phyloP scores from a whole-genome alignment of 2,797 vertebrate genomes.

The Cuniculus paca region DNA sequence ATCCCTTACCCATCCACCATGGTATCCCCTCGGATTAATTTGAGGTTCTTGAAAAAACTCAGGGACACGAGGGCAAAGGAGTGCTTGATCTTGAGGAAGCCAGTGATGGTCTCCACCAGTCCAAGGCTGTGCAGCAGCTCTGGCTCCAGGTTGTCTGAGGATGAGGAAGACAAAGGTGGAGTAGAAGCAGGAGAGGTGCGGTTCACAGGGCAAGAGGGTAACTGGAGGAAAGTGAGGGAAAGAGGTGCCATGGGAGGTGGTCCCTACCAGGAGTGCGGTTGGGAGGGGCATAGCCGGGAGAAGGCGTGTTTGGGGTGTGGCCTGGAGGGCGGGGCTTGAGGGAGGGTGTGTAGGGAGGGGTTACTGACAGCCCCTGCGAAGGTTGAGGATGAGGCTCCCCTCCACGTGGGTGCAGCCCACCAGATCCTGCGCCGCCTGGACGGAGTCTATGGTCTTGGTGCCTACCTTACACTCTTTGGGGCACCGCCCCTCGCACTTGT shows the following conservation, averaged over 20 bases:
- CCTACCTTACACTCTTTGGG: constrained; percentile 91
- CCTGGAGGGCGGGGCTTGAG: neutral
- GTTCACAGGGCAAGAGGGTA: neutral
- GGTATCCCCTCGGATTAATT: constrained; percentile 89
- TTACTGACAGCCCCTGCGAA: constrained; percentile 90
- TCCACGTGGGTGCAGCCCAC: constrained; percentile 90
- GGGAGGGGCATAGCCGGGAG: neutral
- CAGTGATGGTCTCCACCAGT: constrained; percentile 90
- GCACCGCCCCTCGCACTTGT: constrained; percentile 90
- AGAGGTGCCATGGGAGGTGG: neutral
- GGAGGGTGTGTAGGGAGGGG: neutral
- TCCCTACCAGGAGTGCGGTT: too few relatives aligned
- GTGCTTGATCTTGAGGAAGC: constrained; percentile 92
- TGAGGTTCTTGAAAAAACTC: constrained; percentile 91
- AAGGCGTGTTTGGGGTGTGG: neutral
- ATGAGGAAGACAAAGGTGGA: neutral
- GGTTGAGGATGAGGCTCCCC: constrained; percentile 91
- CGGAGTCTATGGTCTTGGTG: constrained; percentile 90
- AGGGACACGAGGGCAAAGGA: constrained; percentile 91
- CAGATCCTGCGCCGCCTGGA: constrained; percentile 87
- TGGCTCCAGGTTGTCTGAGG: constrained; percentile 88
- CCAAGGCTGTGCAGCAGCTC: constrained; percentile 90
- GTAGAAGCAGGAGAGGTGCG: neutral
- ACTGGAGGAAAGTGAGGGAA: neutral
- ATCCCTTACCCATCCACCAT: constrained; percentile 91